A percentile compares a stretch with the other conserved stretches of the same genome.
Evolutionary conservation across 2,113 vertebrate species (phyloP).

Genomic region (Trichechus manatus): DNA sequence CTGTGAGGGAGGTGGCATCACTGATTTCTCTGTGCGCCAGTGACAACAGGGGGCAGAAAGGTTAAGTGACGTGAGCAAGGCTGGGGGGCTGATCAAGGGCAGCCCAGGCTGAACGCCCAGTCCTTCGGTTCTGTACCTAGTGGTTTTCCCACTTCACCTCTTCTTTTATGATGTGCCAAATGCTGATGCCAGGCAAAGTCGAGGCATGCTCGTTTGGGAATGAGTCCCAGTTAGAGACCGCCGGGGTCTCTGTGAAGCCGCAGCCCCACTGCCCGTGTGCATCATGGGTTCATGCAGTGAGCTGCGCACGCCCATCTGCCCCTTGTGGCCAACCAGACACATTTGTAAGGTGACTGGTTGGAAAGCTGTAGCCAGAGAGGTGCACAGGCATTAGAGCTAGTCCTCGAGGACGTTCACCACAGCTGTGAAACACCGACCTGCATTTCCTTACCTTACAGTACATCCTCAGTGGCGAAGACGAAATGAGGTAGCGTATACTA

Average conservation of each 20-base stretch:
- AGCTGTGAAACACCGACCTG: fast-evolving
- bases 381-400: neutral
- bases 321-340: neutral
- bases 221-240: neutral
- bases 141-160: neutral
- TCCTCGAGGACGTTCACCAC: neutral
- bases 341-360: neutral
- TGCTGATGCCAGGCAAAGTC: fast-evolving
- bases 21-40: neutral
- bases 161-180: neutral
- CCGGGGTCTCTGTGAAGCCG: neutral
- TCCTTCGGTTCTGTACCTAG: fast-evolving
- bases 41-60: no score
- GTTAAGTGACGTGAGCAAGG: neutral
- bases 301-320: neutral
- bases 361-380: neutral
- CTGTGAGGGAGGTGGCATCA: neutral
- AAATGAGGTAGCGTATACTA: fast-evolving
- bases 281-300: fast-evolving
- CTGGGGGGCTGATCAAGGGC: fast-evolving
- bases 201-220: neutral
- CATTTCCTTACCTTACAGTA: neutral
- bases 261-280: fast-evolving
- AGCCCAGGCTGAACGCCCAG: neutral
- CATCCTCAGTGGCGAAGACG: neutral